phyloP scores from a whole-genome alignment of 2,888 invertebrate genomes.

The Pachliopta kotzebuea region DNA sequence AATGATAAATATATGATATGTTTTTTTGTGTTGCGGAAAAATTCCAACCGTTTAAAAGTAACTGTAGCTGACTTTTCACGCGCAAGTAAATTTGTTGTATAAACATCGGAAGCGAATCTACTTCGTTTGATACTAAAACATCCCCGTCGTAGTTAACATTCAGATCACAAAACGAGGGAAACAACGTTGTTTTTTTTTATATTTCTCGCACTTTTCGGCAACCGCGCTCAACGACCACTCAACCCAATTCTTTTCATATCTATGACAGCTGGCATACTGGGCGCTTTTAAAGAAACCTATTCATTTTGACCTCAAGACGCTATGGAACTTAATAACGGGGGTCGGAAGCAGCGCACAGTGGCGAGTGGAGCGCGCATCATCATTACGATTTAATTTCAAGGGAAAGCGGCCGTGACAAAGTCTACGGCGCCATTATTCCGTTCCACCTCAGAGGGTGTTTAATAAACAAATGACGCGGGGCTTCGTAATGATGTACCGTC shows the following conservation, averaged over 20 bases:
- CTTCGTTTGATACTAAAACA: constrained; percentile 21
- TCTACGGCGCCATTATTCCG: constrained; percentile 73
- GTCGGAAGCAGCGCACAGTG: constrained; percentile 57
- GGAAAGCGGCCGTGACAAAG: constrained; percentile 75
- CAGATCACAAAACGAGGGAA: constrained; percentile 32
- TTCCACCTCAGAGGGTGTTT: constrained; percentile 76
- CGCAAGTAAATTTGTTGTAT: constrained; percentile 17
- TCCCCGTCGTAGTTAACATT: constrained; percentile 24
- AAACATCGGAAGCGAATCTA: constrained; percentile 15
- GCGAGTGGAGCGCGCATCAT: constrained; percentile 69
- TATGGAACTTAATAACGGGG: constrained; percentile 69
- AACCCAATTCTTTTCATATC: constrained; percentile 67
- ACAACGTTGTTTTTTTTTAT: constrained; percentile 29
- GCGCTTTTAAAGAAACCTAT: constrained; percentile 70
- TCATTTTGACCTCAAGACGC: constrained; percentile 75
- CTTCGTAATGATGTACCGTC: constrained; percentile 65
- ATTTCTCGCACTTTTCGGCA: constrained; percentile 38
- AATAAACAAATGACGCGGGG: constrained; percentile 78
- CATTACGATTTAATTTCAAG: constrained; percentile 77
- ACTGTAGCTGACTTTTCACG: constrained; percentile 11
- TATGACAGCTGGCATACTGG: constrained; percentile 68
- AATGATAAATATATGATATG: too few relatives aligned
- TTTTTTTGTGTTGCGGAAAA: too few relatives aligned
- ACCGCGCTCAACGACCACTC: constrained; percentile 51
- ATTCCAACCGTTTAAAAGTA: neutral